phyloP scores from a whole-genome alignment of 2,113 vertebrate genomes.

The Notothenia coriiceps region DNA sequence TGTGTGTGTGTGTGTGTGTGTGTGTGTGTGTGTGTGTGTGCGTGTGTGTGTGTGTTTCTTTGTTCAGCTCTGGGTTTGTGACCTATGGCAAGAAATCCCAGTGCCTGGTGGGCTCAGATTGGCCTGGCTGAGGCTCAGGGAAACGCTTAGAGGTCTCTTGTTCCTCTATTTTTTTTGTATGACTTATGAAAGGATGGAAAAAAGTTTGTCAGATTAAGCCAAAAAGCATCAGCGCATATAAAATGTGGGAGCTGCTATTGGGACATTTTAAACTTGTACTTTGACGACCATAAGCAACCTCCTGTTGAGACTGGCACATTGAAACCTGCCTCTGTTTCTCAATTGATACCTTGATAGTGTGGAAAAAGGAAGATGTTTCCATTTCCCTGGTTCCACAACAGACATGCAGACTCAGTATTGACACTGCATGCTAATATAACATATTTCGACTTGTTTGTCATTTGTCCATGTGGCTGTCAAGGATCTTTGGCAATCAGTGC shows the following conservation, averaged over 20 bases:
- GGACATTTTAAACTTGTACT: conserved; percentile 5
- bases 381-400: conserved; percentile 22
- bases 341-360: background rate
- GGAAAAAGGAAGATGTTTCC: conserved; percentile 1
- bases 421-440: conserved; percentile 26
- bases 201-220: conserved; percentile 32
- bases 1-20: too few species aligned
- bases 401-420: conserved; percentile 29
- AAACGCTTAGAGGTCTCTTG: conserved; percentile 52
- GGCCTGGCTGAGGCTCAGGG: conserved; percentile 16
- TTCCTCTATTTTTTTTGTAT: conserved; percentile 41
- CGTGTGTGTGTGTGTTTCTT: conserved; percentile 9
- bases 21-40: background rate
- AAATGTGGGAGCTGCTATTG: conserved; percentile 6
- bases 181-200: conserved; percentile 41
- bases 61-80: conserved; percentile 44
- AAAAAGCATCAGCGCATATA: conserved; percentile 13
- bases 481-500: conserved; percentile 25
- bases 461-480: conserved; percentile 20
- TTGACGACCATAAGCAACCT: conserved; percentile 13
- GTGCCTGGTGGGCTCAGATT: conserved; percentile 24
- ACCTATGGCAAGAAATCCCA: conserved; percentile 59
- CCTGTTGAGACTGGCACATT: background rate
- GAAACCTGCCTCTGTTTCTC: background rate
- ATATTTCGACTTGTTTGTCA: conserved; percentile 3